Evolutionary conservation across 1,140 invertebrate genomes (phyloP).

Genomic region (Ephestia elutella): DNA sequence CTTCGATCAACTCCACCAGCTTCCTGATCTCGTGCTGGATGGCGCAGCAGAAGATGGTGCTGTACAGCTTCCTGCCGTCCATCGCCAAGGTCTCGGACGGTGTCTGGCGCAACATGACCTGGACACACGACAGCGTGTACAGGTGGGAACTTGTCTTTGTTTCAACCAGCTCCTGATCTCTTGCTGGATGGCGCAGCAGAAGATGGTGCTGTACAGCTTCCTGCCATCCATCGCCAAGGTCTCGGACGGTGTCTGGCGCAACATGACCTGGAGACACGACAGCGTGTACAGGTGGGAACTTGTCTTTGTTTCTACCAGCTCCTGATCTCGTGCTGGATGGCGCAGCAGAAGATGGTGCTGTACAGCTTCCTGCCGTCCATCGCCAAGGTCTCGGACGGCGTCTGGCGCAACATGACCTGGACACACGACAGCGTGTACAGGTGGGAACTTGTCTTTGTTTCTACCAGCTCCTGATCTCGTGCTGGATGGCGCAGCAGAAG

Average conservation of each 20-base stretch:
- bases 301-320: slow-evolving; percentile 11
- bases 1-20: slow-evolving; percentile 54
- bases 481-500: slow-evolving; percentile 63
- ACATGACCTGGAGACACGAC: slow-evolving; percentile 61
- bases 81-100: slow-evolving; percentile 58
- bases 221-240: slow-evolving; percentile 62
- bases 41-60: slow-evolving; percentile 53
- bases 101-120: slow-evolving; percentile 58
- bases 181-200: slow-evolving; percentile 63
- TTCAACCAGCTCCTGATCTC: slow-evolving; percentile 46
- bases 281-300: slow-evolving; percentile 50
- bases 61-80: slow-evolving; percentile 59
- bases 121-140: slow-evolving; percentile 56
- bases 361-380: slow-evolving; percentile 62
- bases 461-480: slow-evolving; percentile 50
- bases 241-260: slow-evolving; percentile 51
- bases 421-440: slow-evolving; percentile 55
- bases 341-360: slow-evolving; percentile 53
- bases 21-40: slow-evolving; percentile 68
- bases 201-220: slow-evolving; percentile 52
- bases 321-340: slow-evolving; percentile 65
- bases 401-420: slow-evolving; percentile 63
- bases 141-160: slow-evolving; percentile 29
- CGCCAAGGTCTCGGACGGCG: slow-evolving; percentile 50
- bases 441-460: slow-evolving; percentile 21